Percentiles rank a stretch among this genome's conserved stretches.
Conservation (phyloP, 92 coral and sea anemone genomes). For the Palythoa heliodiscus region DNA sequence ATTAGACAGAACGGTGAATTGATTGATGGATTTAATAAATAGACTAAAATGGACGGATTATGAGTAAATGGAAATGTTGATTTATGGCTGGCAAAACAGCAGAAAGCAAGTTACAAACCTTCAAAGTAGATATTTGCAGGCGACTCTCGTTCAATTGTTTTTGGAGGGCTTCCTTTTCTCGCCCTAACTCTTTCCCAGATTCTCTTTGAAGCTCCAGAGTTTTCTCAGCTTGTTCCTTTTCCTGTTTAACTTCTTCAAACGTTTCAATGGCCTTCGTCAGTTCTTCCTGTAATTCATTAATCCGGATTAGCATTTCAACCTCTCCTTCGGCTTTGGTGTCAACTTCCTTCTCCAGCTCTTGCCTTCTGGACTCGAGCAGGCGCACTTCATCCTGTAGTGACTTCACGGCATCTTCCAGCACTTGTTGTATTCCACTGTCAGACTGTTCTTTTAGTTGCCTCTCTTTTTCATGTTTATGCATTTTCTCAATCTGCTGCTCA, state of each 20-base stretch:
- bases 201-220: conserved; percentile 60
- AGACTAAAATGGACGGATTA: no score
- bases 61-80: neutral
- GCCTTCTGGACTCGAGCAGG: conserved; percentile 49
- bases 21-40: no score
- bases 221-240: conserved; percentile 56
- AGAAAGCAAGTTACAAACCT: conserved; percentile 54
- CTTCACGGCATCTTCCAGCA: conserved; percentile 58
- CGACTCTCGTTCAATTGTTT: conserved; percentile 88
- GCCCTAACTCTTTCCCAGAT: conserved; percentile 70
- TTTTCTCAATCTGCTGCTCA: conserved; percentile 62
- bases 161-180: conserved; percentile 86
- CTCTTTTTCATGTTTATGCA: conserved; percentile 40
- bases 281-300: conserved; percentile 83
- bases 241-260: conserved; percentile 47
- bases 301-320: conserved; percentile 70
- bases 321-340: conserved; percentile 70
- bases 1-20: no score
- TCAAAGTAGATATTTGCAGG: conserved; percentile 88
- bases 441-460: neutral
- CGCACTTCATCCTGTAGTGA: conserved; percentile 62
- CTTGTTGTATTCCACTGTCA: conserved; percentile 32
- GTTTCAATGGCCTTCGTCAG: conserved; percentile 67
- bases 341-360: conserved; percentile 68
- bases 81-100: neutral